phyloP scores from a whole-genome alignment of 2,797 vertebrate genomes.

The Margarornis squamiger region DNA sequence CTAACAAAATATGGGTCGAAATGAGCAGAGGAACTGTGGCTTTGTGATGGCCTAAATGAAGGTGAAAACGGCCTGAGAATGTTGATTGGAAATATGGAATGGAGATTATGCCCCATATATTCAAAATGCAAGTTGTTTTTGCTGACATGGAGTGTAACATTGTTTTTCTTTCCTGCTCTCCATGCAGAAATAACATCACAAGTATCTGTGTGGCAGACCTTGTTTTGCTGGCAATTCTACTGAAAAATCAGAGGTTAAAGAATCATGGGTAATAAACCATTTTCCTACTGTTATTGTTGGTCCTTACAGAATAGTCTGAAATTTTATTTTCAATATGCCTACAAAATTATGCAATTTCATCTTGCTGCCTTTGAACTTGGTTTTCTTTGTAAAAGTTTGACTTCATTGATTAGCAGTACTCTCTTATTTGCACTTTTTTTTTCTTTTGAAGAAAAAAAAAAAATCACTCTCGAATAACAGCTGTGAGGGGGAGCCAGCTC shows the following conservation, averaged over 20 bases:
- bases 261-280: not conserved
- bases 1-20: not conserved
- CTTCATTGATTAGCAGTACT: not conserved
- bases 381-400: not conserved
- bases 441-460: not conserved
- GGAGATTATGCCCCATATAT: not conserved
- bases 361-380: not conserved
- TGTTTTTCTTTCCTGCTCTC: not conserved
- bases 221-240: not conserved
- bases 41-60: not conserved
- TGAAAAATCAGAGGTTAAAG: not conserved
- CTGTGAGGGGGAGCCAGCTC: too few species aligned
- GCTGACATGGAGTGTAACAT: not conserved
- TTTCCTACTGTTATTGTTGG: not conserved
- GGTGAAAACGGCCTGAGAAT: not conserved
- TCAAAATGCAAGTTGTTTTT: not conserved
- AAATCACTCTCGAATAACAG: not conserved
- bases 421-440: not conserved
- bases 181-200: rapidly evolving
- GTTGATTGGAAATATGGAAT: not conserved
- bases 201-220: not conserved
- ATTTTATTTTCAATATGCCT: not conserved
- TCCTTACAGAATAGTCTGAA: not conserved
- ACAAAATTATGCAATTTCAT: not conserved
- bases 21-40: not conserved